Conservation (phyloP, 2,113 vertebrate species). For the Sarotherodon lohbergeri region DNA sequence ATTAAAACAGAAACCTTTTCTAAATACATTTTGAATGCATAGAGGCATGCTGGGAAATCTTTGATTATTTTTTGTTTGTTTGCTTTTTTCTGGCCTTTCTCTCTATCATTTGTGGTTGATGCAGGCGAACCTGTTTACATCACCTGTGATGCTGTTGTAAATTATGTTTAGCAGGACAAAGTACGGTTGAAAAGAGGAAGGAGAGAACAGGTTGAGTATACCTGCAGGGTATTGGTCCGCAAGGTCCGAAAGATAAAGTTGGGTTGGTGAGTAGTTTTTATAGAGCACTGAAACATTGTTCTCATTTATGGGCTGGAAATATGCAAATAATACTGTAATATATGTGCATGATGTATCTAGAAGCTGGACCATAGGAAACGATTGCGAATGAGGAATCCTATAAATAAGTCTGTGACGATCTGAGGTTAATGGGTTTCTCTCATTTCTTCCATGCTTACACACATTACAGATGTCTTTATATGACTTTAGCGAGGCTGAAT, state of each 20-base stretch:
- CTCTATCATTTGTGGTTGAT: not conserved
- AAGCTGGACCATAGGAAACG: not conserved
- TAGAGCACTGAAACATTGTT: not conserved
- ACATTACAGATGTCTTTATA: not conserved
- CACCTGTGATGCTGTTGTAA: not conserved
- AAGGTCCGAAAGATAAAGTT: not conserved
- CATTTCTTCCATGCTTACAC: not conserved
- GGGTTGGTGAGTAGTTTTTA: not conserved
- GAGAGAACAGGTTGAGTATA: not conserved
- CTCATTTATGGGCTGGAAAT: not conserved
- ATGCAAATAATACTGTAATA: not conserved
- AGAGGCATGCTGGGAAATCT: not conserved
- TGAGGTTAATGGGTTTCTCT: not conserved
- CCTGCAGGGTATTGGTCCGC: not conserved
- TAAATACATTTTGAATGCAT: not conserved
- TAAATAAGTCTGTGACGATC: not conserved
- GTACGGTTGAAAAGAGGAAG: not conserved
- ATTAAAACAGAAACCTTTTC: not conserved
- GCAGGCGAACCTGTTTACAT: not conserved
- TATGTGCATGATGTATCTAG: not conserved
- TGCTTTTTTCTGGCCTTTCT: not conserved
- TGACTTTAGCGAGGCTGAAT: not conserved
- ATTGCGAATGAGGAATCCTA: not conserved
- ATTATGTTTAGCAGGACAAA: not conserved
- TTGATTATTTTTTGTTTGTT: not conserved